Evolutionary conservation across 2,797 vertebrate genomes (phyloP).

Genomic region (Aldrovandia affinis): DNA sequence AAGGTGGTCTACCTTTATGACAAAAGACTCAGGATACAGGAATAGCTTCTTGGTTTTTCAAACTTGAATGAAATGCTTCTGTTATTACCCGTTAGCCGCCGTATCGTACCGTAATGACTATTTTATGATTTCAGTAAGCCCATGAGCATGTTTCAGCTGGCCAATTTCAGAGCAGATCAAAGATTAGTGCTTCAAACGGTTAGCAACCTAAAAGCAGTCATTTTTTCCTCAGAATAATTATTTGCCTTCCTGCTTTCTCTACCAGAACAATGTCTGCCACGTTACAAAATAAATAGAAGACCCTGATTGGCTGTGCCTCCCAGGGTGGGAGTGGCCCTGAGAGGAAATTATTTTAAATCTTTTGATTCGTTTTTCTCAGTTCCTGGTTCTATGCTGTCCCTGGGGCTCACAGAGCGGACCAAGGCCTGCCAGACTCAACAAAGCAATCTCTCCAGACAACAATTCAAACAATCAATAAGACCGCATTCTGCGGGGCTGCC

Average conservation of each 20-base stretch:
- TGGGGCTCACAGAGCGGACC: neutral
- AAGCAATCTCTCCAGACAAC: neutral
- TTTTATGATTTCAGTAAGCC: neutral
- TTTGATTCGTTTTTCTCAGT: neutral
- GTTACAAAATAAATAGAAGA: neutral
- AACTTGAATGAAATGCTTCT: neutral
- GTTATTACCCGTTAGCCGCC: constrained; percentile 4
- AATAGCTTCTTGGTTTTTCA: neutral
- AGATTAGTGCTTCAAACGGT: neutral
- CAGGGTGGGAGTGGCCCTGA: neutral
- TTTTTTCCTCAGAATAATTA: neutral
- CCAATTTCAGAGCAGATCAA: neutral
- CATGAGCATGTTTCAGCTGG: neutral
- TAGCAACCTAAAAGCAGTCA: neutral
- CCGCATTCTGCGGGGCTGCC: neutral
- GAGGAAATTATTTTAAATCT: neutral
- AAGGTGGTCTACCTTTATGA: no score
- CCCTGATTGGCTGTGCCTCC: neutral
- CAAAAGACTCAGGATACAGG: neutral
- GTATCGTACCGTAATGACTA: no score
- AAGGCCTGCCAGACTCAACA: neutral
- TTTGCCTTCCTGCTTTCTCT: neutral
- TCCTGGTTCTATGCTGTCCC: neutral
- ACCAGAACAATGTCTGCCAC: neutral
- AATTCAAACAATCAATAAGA: neutral